phyloP scores from a whole-genome alignment of 2,888 invertebrate genomes.

The Melieria picta region DNA sequence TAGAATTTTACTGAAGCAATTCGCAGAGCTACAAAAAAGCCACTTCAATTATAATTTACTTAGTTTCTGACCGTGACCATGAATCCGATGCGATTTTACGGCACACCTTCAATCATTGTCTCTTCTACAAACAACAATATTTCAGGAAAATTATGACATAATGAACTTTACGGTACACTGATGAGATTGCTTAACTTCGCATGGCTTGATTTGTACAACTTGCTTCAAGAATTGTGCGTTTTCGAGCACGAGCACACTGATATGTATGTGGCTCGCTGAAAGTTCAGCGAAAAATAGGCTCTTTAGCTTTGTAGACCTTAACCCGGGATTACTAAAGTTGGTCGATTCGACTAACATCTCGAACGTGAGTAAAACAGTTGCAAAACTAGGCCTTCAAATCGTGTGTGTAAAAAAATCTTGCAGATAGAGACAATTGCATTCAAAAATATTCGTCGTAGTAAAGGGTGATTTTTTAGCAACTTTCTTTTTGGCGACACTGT shows the following conservation, averaged over 20 bases:
- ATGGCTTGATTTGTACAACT: not conserved
- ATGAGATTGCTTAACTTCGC: conserved; percentile 20
- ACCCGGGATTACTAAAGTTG: no score
- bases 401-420: no score
- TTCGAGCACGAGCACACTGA: not conserved
- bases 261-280: not conserved
- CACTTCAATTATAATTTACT: conserved; percentile 17
- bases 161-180: conserved; percentile 50
- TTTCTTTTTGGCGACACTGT: no score
- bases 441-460: no score
- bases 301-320: no score
- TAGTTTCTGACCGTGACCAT: conserved; percentile 52
- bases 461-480: no score
- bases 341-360: no score
- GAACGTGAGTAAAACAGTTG: no score
- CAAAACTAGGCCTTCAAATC: no score
- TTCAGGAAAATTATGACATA: conserved; percentile 26
- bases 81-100: conserved; percentile 40
- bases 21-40: no score
- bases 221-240: not conserved
- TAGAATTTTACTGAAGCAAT: no score
- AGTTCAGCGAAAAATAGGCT: not conserved
- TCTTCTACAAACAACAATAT: conserved; percentile 18
- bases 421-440: no score
- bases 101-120: conserved; percentile 6